phyloP scores from a whole-genome alignment of 2,797 vertebrate genomes.

The Hyperoplus lanceolatus region DNA sequence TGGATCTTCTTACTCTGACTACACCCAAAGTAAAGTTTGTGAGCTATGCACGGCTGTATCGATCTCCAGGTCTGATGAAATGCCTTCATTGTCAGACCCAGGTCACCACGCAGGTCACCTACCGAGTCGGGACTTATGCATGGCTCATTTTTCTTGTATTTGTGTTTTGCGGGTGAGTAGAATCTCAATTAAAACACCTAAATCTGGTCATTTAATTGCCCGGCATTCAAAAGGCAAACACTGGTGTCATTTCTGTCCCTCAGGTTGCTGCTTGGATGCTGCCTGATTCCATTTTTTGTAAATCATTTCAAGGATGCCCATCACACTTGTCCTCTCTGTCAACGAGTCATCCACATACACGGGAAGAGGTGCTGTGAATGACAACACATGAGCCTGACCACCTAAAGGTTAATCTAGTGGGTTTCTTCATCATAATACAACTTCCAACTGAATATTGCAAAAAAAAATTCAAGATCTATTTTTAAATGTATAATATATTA shows the following conservation, averaged over 20 bases:
- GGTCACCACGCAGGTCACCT: slow-evolving; percentile 85
- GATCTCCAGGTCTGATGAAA: slow-evolving; percentile 77
- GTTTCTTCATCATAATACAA: neutral
- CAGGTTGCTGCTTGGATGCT: slow-evolving; percentile 90
- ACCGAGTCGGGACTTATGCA: slow-evolving; percentile 73
- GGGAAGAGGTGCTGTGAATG: slow-evolving; percentile 79
- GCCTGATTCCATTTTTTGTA: slow-evolving; percentile 85
- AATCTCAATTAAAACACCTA: neutral
- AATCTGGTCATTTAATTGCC: slow-evolving; percentile 3
- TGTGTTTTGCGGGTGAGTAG: slow-evolving; percentile 80
- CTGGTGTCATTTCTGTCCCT: slow-evolving; percentile 20
- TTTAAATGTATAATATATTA: neutral
- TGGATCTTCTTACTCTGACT: neutral
- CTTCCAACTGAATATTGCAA: neutral
- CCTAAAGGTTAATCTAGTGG: neutral
- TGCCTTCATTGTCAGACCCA: slow-evolving; percentile 83
- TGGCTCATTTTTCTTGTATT: slow-evolving; percentile 82
- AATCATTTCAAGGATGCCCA: slow-evolving; percentile 85
- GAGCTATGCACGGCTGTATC: slow-evolving; percentile 59
- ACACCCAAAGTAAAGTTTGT: slow-evolving; percentile 51
- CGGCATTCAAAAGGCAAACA: neutral
- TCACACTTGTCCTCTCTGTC: slow-evolving; percentile 88
- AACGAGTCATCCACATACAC: slow-evolving; percentile 82
- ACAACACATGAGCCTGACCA: neutral
- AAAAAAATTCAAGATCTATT: neutral